Evolutionary conservation across 2,888 invertebrate species (phyloP), one percentile per base, ranked within the genome.

Genomic region (Caenorhabditis panamensis): DNA sequence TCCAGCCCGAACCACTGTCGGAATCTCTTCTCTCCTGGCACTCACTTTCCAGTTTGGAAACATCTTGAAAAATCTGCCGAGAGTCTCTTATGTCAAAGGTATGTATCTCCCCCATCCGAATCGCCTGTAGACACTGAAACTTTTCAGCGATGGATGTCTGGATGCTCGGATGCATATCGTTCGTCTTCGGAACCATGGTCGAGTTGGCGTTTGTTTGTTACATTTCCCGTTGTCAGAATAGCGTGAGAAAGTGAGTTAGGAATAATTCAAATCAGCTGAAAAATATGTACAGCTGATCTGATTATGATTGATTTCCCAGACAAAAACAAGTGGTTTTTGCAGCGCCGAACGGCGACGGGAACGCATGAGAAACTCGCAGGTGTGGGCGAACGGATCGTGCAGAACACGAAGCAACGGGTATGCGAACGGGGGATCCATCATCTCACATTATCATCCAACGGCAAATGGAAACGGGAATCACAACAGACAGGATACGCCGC

Each of bases 171-270:
- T 90, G 90, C 75, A 90, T 90, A 31, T 87, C 87, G 6, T 91
- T 91, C 79, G 91, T 91, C 20, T 91, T 91, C 82, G 88, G 87
- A 56, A 91, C 90, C 18, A 91, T 91, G 90, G 88, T 91, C 51
- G 91, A 91, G 73, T 78, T 90, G 63, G 91, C 91, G n/a, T 84
- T 91, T 75, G 91, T 91, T 51, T 91, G 91, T 69, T 91, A 89
- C 82, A 88, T 91, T 54, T 86, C 86, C n/a, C 82, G 90, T 58
- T 90, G 88, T 77, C 87, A 89, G 80, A 82, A 86, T 26, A 83
- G 83, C 54, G 82, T 81, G 22, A 63, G 84, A 73, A 84, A 79
- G 84, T 84, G 62, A 83, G 79, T 76, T 54, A 24, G 5, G 41
- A 31, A 9, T 47, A 18, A 18, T 20, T 18, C 18, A 18, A 47